phyloP scores from a whole-genome alignment of 2,113 vertebrate species.

The Chloroceryle aenea region DNA sequence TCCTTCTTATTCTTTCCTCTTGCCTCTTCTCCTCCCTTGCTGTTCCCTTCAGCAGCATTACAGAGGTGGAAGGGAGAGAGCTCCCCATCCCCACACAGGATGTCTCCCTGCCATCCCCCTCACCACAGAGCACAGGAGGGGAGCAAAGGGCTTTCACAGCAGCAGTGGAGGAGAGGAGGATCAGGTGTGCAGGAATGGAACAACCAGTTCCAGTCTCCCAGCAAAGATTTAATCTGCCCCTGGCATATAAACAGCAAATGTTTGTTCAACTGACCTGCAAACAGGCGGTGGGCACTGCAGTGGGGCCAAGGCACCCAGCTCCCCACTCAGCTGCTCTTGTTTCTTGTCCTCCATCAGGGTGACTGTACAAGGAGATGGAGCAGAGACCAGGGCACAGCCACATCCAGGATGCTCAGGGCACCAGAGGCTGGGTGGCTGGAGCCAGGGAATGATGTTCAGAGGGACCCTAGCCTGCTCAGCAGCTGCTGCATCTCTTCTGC shows the following conservation, averaged over 20 bases:
- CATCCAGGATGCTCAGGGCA: neutral
- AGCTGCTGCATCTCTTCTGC: neutral
- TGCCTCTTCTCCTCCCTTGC: neutral
- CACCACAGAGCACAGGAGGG: neutral
- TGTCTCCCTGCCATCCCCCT: neutral
- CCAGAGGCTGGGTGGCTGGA: neutral
- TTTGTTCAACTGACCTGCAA: constrained; percentile 63
- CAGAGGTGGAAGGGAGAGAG: neutral
- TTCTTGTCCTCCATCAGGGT: neutral
- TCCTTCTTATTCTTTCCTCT: neutral
- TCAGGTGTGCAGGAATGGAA: constrained; percentile 54
- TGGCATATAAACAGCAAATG: constrained; percentile 64
- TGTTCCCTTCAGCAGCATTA: fast-evolving
- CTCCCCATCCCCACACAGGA: neutral
- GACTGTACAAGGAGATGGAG: neutral
- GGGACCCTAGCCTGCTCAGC: neutral
- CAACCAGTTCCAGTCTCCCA: constrained; percentile 65
- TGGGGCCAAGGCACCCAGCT: fast-evolving
- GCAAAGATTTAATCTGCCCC: constrained; percentile 66
- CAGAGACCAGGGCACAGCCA: neutral
- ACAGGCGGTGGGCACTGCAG: neutral
- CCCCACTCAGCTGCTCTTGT: neutral
- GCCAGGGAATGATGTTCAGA: neutral
- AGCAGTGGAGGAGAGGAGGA: neutral
- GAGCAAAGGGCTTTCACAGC: neutral